Evolutionary conservation across 2,888 invertebrate genomes (phyloP), one percentile per base, ranked within the genome.

Genomic region (Allolobophora icterica): DNA sequence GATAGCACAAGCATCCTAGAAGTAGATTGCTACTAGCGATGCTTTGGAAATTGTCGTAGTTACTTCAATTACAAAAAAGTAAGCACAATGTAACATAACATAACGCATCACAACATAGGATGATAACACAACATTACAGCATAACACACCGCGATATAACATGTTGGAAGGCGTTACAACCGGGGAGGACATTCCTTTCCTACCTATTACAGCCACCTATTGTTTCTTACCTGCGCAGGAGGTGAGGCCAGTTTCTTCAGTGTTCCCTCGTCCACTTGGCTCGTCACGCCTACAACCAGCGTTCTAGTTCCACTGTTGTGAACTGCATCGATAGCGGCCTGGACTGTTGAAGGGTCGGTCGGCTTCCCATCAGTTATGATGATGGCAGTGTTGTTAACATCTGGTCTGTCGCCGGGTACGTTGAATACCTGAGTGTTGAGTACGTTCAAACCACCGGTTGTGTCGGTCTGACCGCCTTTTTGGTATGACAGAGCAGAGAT

Each of bases 361-460:
- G 89, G 89, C 40, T 89, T 89, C 24, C 89, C 89, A 33, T 89
- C 89, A 30, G 89, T 89, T 89, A 89, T 40, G 11, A 89, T 89
- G 89, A 89, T 71, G 24, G 35, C 21, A 35, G 34, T 90, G 35
- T 34, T 71, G 35, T 33, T 58, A 24, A 34, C 34, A 35, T 89
- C 89, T 38, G 89, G 89, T 40, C 89, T 89, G 89, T 35, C 35
- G 6, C 30, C 38, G 34, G 35, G 8, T 71, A 11, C n/a, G n/a
- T 71, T 71, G 89, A 89, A 33, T 34, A 40, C 89, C 89, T 40
- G 89, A 15, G 34, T 34, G 24, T 40, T 89, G 38, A 89, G 34
- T 15, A 89, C n/a, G 2, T 30, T 13, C 33, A 89, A 15, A 34
- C 89, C 89, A 24, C 89, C 89, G 21, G 89, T 40, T 30, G 89